phyloP scores from a whole-genome alignment of 2,113 vertebrate genomes.

The Abramis brama region DNA sequence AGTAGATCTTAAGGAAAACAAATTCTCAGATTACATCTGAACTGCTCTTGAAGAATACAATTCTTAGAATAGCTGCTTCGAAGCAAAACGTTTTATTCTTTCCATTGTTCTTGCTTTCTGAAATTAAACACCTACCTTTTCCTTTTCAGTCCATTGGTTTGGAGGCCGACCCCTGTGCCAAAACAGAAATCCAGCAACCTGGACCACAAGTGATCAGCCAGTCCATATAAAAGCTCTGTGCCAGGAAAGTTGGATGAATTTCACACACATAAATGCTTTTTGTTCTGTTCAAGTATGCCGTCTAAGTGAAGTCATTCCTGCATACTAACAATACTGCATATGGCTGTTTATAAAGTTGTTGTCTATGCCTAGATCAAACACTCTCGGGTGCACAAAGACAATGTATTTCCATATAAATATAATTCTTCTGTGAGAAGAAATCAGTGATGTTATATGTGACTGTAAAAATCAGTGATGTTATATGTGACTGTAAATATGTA shows the following conservation, averaged over 20 bases:
- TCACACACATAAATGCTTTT: background rate
- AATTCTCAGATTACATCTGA: background rate
- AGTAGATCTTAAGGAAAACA: too few species aligned
- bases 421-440: background rate
- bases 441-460: background rate
- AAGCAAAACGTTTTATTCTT: background rate
- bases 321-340: background rate
- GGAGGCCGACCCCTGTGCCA: background rate
- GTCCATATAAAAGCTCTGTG: background rate
- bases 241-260: background rate
- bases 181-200: background rate
- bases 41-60: background rate
- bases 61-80: background rate
- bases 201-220: slow-evolving; percentile 6
- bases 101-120: background rate
- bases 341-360: background rate
- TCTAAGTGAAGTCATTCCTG: background rate
- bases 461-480: background rate
- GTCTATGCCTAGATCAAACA: background rate
- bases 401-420: background rate
- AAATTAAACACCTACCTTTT: slow-evolving; percentile 3
- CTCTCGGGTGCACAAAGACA: background rate
- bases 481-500: background rate
- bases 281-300: background rate
- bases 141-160: slow-evolving; percentile 24